Base-by-base conservation (phyloP, 2,888 invertebrate species). In the Polydrusus tereticollis region DNA sequence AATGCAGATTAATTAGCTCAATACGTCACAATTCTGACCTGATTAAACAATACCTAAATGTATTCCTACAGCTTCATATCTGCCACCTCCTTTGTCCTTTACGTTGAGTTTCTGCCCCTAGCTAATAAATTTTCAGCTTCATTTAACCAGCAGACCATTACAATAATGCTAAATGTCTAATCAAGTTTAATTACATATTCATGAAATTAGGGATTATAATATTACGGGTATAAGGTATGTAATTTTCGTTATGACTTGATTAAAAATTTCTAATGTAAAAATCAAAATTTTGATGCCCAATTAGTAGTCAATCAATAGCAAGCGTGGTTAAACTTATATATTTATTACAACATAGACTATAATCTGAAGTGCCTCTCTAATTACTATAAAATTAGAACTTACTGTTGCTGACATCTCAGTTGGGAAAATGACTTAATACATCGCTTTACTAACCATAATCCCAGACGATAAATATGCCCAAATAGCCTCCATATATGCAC, bases 51-150 rank as follows among this genome's bases (percentile, higher is more conserved):
- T 47, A n/a, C n/a, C n/a, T n/a, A 47, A 21, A 47, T 23, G 47
- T 47, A 47, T 47, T 47, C n/a, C 10, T 10, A 18, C 45, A 21
- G 21, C 47, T 21, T 47, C 16, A 47, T 47, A 7, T 21, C 21
- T 47, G 47, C 12, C 47, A 47, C 47, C 47, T 23, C 21, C 23
- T 47, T 12, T n/a, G 20, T 47, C 47, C 47, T 47, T 47, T 47
- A 47, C 23, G 47, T 23, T 47, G 23, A 10, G 21, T 23, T 20
- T 47, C 47, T 23, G n/a, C n/a, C 23, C 23, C 16, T 12, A 12
- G 47, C 21, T 47, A 21, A 23, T 47, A 47, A 47, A 47, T 47
- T 21, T 21, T 23, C 16, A 47, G 47, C 47, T 21, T 20, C 21
- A 47, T 47, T 47, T 47, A 21, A 47, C 20, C 45, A 20, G 20